Evolutionary conservation across 2,888 invertebrate species (phyloP), one percentile per base, ranked within the genome.

Genomic region (Beris morrisii): DNA sequence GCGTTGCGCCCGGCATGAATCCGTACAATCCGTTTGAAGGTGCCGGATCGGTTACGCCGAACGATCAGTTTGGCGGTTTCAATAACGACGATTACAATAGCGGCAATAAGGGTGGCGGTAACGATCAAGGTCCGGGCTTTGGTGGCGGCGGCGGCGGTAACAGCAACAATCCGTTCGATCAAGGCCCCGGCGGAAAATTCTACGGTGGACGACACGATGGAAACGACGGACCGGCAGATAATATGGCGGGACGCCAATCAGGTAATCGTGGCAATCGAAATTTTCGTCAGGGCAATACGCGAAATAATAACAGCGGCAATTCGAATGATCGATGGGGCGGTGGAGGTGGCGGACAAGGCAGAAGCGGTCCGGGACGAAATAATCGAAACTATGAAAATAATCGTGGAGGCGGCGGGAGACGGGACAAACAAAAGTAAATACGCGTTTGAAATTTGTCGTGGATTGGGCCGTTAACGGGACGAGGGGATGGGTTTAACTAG

Each of bases 1-100:
- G 86, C 11, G 84, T 86, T 74, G 83, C 84, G 50, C 84, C 84
- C 32, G 83, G 83, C 69, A 81, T 84, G 50, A 58, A 32, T 22
- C 61, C 66, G 12, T 71, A 64, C 32, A 70, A 71, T 70, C 70
- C 66, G 58, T 81, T 80, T 31, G 83, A 22, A 22, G 22, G 22
- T 22, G 22, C 22, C 3, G 22, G 77, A 66, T 82, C 82, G 67
- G 82, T 82, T n/a, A 79, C 80, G 4, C 79, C 79, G 50, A 82
- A 81, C 70, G 82, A 68, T 46, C 50, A 64, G 11, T 66, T 69
- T 22, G 46, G 38, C 30, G 68, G 67, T 22, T 61, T 63, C 22
- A 68, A 83, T 68, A 83, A 80, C 69, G 76, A 79, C 32, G 80
- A 78, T 28, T 82, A 81, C 70, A 77, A 52, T 13, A 48, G 82